A percentile compares a stretch with the other conserved stretches of the same genome.
Evolutionary conservation across 2,888 invertebrate genomes (phyloP).

Genomic region (Coelopa pilipes): DNA sequence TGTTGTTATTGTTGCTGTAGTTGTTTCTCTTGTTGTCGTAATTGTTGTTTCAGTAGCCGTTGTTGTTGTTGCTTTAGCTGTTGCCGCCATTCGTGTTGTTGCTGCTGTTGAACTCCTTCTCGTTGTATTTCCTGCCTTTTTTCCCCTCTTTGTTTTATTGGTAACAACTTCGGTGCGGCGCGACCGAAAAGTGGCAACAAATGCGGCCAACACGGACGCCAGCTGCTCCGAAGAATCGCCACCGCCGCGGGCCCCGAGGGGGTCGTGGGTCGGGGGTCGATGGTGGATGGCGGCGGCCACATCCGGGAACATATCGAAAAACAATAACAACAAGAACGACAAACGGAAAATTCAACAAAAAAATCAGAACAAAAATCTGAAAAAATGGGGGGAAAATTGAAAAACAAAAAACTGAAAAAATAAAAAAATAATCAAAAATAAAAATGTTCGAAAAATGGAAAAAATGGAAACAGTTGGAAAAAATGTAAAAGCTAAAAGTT

Average conservation of each 20-base stretch:
- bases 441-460: slow-evolving; percentile 22
- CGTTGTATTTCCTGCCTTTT: slow-evolving; percentile 32
- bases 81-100: too few species aligned
- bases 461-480: slow-evolving; percentile 28
- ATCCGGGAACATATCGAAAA: slow-evolving; percentile 34
- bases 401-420: not conserved
- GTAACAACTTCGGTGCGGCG: slow-evolving; percentile 32
- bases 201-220: slow-evolving; percentile 34
- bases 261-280: too few species aligned
- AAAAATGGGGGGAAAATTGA: too few species aligned
- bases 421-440: slow-evolving; percentile 31
- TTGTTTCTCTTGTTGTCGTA: slow-evolving; percentile 28
- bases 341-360: too few species aligned
- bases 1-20: slow-evolving; percentile 29
- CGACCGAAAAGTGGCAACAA: slow-evolving; percentile 34
- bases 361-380: too few species aligned
- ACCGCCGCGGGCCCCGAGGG: not conserved
- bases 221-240: slow-evolving; percentile 18
- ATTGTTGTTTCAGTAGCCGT: too few species aligned
- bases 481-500: slow-evolving; percentile 40
- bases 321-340: not conserved
- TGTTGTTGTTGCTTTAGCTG: slow-evolving; percentile 26
- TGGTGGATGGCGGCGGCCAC: slow-evolving; percentile 28
- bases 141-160: slow-evolving; percentile 17
- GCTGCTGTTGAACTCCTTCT: too few species aligned